phyloP scores from a whole-genome alignment of 2,888 invertebrate species.

The Arge pagana region DNA sequence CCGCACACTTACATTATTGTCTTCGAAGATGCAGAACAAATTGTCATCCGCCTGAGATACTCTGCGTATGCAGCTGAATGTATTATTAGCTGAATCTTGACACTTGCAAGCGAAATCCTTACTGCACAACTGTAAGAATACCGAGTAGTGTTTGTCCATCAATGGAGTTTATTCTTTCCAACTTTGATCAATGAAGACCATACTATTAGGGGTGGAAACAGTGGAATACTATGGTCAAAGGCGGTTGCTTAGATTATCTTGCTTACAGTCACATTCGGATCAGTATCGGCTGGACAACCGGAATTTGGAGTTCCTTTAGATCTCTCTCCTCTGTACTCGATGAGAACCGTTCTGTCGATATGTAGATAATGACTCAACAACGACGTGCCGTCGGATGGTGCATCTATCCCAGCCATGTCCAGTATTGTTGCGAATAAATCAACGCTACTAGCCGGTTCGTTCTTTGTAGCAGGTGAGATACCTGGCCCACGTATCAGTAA shows the following conservation, averaged over 20 bases:
- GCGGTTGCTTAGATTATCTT: conserved; percentile 11
- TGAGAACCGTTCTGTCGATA: conserved; percentile 65
- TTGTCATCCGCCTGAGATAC: conserved; percentile 62
- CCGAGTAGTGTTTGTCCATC: no score
- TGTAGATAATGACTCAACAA: conserved; percentile 39
- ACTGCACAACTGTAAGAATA: conserved; percentile 66
- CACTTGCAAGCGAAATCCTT: conserved; percentile 78
- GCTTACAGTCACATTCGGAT: conserved; percentile 68
- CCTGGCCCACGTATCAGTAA: conserved; percentile 79
- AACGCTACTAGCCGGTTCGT: conserved; percentile 71
- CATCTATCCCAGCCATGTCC: conserved; percentile 67
- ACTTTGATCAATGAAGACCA: background rate
- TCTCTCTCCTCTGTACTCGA: conserved; percentile 85
- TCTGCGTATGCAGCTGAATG: conserved; percentile 77
- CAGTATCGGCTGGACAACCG: conserved; percentile 69
- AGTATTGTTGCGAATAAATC: conserved; percentile 86
- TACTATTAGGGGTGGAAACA: background rate
- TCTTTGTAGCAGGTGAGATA: conserved; percentile 61
- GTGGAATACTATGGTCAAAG: background rate
- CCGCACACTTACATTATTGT: conserved; percentile 60
- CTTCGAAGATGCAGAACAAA: conserved; percentile 69
- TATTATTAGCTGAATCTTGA: conserved; percentile 83
- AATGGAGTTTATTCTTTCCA: no score
- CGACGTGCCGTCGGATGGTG: conserved; percentile 55
- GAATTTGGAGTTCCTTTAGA: conserved; percentile 62